Evolutionary conservation across 1,140 invertebrate genomes (phyloP).

Genomic region (Polyergus mexicanus): DNA sequence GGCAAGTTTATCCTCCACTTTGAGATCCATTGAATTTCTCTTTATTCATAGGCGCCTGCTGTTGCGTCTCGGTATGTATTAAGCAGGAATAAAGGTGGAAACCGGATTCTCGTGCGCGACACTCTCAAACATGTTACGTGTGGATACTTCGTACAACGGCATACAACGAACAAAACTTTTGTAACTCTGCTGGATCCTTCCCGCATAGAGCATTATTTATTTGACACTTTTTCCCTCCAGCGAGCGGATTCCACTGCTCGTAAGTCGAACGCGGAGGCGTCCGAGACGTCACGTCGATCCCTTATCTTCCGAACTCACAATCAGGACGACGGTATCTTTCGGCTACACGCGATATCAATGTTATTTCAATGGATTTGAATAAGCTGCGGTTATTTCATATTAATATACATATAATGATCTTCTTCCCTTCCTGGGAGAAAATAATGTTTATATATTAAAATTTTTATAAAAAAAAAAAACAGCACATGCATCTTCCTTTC

Average conservation of each 20-base stretch:
- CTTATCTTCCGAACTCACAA: conserved; percentile 13
- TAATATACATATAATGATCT: background rate
- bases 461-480: background rate
- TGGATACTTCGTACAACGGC: background rate
- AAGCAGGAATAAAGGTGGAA: conserved; percentile 42
- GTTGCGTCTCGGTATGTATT: conserved; percentile 44
- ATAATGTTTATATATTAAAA: background rate
- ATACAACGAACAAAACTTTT: conserved; percentile 37
- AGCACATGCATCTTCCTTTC: background rate
- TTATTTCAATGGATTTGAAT: background rate
- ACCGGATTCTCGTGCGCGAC: conserved; percentile 42
- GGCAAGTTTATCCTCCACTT: background rate
- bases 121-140: background rate
- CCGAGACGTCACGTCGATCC: conserved; percentile 1
- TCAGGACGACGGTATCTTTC: background rate
- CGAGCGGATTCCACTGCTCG: conserved; percentile 8
- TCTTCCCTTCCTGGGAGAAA: no score
- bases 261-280: conserved; percentile 38
- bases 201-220: conserved; percentile 59
- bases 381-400: background rate
- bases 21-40: conserved; percentile 6
- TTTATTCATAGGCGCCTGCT: conserved; percentile 45
- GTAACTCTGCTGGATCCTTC: conserved; percentile 18
- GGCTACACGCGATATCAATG: background rate
- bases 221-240: conserved; percentile 25